phyloP scores from a whole-genome alignment of 2,797 vertebrate genomes.

The Parauchenoglanis ngamensis region DNA sequence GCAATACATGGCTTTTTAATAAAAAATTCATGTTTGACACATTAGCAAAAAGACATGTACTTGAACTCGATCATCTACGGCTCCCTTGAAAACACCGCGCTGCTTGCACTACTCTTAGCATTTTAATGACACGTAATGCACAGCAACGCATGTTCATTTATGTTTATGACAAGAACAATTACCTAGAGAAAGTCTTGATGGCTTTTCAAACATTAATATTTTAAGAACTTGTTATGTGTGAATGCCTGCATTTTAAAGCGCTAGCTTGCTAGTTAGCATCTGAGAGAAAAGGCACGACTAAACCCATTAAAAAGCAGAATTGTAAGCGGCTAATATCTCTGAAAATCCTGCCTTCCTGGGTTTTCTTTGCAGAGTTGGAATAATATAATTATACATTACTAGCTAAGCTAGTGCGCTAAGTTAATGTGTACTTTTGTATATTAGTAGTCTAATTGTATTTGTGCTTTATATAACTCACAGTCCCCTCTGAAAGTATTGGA shows the following conservation, averaged over 20 bases:
- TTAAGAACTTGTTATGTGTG: not conserved
- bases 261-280: not conserved
- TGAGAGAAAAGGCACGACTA: not conserved
- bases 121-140: constrained; percentile 21
- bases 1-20: constrained; percentile 20
- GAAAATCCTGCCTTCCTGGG: not conserved
- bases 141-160: constrained; percentile 2
- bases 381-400: not conserved
- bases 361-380: not conserved
- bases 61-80: constrained; percentile 14
- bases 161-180: constrained; percentile 27
- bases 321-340: not conserved
- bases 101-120: not conserved
- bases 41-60: constrained; percentile 19
- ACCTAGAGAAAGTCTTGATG: constrained; percentile 15
- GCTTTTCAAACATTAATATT: constrained; percentile 19
- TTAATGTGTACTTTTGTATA: not conserved
- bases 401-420: not conserved
- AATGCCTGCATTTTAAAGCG: constrained; percentile 1
- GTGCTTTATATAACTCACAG: not conserved
- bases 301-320: not conserved
- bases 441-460: not conserved
- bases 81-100: constrained; percentile 4
- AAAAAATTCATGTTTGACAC: constrained; percentile 35
- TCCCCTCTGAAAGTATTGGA: not conserved